Base-by-base conservation (phyloP, 2,797 vertebrate genomes). In the Bufotes viridis region DNA sequence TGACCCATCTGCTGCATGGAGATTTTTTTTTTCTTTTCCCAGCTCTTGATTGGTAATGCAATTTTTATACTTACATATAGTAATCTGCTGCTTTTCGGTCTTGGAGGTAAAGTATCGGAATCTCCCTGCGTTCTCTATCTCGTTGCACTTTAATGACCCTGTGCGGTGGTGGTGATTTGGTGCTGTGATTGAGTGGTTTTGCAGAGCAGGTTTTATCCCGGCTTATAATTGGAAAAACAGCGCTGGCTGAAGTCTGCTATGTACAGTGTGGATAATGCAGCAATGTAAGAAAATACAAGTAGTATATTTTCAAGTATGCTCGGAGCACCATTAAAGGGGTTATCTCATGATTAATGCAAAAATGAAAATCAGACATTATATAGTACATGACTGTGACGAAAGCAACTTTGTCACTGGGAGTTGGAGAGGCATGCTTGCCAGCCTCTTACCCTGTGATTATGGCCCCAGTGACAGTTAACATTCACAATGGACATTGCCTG, bases 211-310 rank as follows among this genome's bases (percentile, higher is more conserved):
- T 49, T 79, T 88, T 72, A 79, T 67, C 51, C 53, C 9, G 11
- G 34, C 58, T 81, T 11, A 63, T 70, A 78, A 88, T 83, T 69
- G 42, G 51, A 78, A 84, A 88, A 88, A 69, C 86, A 87, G 70
- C 7, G 22, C 26, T 26, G 24, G 26, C 53, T 0, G 22, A 22
- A n/a, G 51, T 58, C 1, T 58, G 53, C 42, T 84, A 74, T 60
- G 53, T 57, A 42, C 29, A n/a, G 24, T 58, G 20, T n/a, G 34
- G 82, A 72, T 42, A 55, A 69, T 22, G n/a, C 29, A 80, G 79
- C 18, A 24, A 22, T 42, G 29, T 42, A n/a, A 81, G 79, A 8
- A 22, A 65, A 65, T 81, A 81, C 78, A 60, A 61, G 78, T 10
- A 80, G 20, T 49, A 78, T 53, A 55, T 55, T 13, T 55, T 78